phyloP scores from a whole-genome alignment of 1,140 invertebrate genomes.

The Hermetia illucens region DNA sequence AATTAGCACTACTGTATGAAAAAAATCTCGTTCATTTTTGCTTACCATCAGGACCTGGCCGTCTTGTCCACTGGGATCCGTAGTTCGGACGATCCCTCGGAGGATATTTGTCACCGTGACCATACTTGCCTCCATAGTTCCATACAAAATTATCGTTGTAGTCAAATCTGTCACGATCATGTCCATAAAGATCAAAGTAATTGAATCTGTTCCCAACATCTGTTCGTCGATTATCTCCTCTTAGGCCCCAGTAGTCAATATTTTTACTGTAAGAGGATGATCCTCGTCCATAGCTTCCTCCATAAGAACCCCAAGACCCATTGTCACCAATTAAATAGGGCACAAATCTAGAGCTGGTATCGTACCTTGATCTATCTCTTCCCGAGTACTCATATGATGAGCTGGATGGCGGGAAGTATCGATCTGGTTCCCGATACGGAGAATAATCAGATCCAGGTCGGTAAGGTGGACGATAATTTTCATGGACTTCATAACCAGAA shows the following conservation, averaged over 20 bases:
- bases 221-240: conserved; percentile 16
- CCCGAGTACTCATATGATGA: conserved; percentile 20
- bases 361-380: conserved; percentile 15
- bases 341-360: conserved; percentile 19
- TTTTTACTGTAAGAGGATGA: conserved; percentile 20
- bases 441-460: conserved; percentile 19
- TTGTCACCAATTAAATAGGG: conserved; percentile 24
- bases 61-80: conserved; percentile 19
- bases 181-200: conserved; percentile 22
- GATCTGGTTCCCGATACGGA: conserved; percentile 16
- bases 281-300: conserved; percentile 29
- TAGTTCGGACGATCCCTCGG: conserved; percentile 18
- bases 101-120: conserved; percentile 17
- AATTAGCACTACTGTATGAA: too few relatives aligned
- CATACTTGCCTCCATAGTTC: conserved; percentile 19
- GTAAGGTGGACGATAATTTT: conserved; percentile 17
- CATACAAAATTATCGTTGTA: conserved; percentile 18
- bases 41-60: conserved; percentile 27
- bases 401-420: conserved; percentile 8
- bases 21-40: too few relatives aligned
- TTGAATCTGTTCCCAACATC: conserved; percentile 27
- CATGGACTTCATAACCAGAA: conserved; percentile 18
- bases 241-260: conserved; percentile 20
- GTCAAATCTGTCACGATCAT: conserved; percentile 10
- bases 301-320: conserved; percentile 25